These are phyloP conservation scores for Physocephala rufipes DNA, from an alignment of 2,888 invertebrate species.

Conservation along the genomic window DNA sequence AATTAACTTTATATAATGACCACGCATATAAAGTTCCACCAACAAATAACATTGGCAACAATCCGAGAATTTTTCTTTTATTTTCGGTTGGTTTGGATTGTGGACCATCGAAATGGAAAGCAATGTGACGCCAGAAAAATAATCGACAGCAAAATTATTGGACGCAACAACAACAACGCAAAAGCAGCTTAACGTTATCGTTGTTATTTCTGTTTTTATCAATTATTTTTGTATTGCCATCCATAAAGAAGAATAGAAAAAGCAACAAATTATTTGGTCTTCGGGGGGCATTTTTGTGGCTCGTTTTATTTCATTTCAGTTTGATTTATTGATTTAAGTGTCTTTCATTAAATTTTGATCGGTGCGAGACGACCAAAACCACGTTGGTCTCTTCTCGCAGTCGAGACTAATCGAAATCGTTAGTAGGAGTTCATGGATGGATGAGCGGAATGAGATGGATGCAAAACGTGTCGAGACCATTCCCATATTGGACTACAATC, in stretches of 20 bases:
- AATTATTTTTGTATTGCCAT: slow-evolving; percentile 32
- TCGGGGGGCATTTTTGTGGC: slow-evolving; percentile 24
- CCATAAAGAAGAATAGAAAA: slow-evolving; percentile 5
- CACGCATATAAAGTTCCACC: too few species aligned
- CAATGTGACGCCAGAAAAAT: background rate
- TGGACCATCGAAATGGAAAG: background rate
- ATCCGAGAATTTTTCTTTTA: too few species aligned
- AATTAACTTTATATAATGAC: slow-evolving; percentile 35
- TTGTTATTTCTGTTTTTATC: background rate
- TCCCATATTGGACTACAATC: too few species aligned
- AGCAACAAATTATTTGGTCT: background rate
- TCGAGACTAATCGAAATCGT: too few species aligned
- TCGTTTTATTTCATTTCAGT: background rate
- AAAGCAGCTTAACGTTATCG: background rate
- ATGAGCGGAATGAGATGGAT: too few species aligned
- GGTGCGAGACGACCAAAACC: slow-evolving; percentile 42
- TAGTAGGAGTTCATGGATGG: too few species aligned
- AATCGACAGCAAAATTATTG: slow-evolving; percentile 9
- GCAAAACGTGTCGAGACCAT: too few species aligned
- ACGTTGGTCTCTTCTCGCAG: slow-evolving; percentile 9
- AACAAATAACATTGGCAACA: slow-evolving; percentile 2
- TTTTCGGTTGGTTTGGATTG: too few species aligned
- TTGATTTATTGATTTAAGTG: slow-evolving; percentile 60
- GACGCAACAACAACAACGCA: background rate
- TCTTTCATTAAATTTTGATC: slow-evolving; percentile 61